phyloP scores from a whole-genome alignment of 2,113 vertebrate species.

The Epinephelus cyanopodus region DNA sequence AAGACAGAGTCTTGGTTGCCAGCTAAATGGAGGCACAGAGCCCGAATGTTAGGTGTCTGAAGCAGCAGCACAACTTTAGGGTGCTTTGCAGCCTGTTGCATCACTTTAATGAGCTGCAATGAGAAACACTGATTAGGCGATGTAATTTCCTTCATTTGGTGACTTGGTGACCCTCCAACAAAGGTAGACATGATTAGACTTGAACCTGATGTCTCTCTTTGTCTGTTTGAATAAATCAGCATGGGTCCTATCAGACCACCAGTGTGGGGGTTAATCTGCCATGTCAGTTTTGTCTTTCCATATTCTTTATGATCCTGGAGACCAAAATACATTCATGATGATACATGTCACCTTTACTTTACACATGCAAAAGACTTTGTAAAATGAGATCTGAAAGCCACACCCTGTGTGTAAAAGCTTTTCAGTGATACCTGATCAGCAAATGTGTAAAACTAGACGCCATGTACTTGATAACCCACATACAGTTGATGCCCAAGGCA shows the following conservation, averaged over 20 bases:
- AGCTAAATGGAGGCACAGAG: constrained; percentile 63
- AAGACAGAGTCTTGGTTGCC: constrained; percentile 61
- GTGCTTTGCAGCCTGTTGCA: constrained; percentile 80
- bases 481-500: constrained; percentile 41
- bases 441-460: constrained; percentile 72
- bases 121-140: constrained; percentile 38
- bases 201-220: neutral
- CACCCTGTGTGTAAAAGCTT: constrained; percentile 45
- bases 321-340: constrained; percentile 1
- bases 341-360: constrained; percentile 14
- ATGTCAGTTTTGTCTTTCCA: constrained; percentile 4
- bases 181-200: constrained; percentile 49
- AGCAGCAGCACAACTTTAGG: constrained; percentile 52
- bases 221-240: neutral
- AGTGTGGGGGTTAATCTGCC: neutral
- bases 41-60: constrained; percentile 56
- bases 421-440: constrained; percentile 65
- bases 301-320: neutral
- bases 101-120: constrained; percentile 73
- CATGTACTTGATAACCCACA: constrained; percentile 43
- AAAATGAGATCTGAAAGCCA: constrained; percentile 30
- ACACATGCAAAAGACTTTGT: constrained; percentile 13
- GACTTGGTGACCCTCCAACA: constrained; percentile 52
- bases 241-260: neutral
- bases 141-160: constrained; percentile 28